Base-by-base conservation (phyloP, 2,888 invertebrate genomes). In the Phalera bucephala region DNA sequence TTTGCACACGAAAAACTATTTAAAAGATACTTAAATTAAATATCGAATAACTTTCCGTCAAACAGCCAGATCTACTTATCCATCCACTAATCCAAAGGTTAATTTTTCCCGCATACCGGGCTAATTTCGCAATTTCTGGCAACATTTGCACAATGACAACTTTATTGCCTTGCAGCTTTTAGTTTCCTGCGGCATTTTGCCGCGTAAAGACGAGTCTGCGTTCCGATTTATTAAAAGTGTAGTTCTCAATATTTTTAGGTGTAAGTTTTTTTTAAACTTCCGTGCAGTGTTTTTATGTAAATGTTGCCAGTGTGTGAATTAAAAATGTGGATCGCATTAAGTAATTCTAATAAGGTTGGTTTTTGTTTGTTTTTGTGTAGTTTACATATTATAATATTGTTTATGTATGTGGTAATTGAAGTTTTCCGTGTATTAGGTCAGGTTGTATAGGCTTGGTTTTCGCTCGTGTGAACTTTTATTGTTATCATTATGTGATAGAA, bases 101-200 rank as follows among this genome's bases (percentile, higher is more conserved):
- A 12, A 14, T 17, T 8, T 29, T 26, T 20, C 23, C 60, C 6
- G 2, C 0, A 35, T 29, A 30, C 14, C 7, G 0, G 29, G 45
- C 40, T 29, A 38, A 38, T 36, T 25, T 25, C 3, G 26, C 12
- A 28, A 10, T 2, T n/a, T n/a, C n/a, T n/a, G n/a, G 62, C 52
- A 64, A 60, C 63, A 51, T 45, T 10, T 31, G 31, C 48, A 36
- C 44, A 47, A 29, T 26, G 50, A 61, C 54, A 52, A 52, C 55
- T 63, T 63, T 62, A 62, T 52, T 45, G 57, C 60, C 53, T 65
- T 69, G 66, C 67, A 65, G 64, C 52, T 61, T 66, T 61, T 55
- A 78, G 79, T 79, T 46, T 61, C 56, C 75, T 79, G 79, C 79
- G 79, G 75, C 64, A 76, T 52, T 64, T 36, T 40, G 54, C 49